Base-by-base conservation (phyloP, 2,888 invertebrate species). In the Macrosoma leucophasiata region DNA sequence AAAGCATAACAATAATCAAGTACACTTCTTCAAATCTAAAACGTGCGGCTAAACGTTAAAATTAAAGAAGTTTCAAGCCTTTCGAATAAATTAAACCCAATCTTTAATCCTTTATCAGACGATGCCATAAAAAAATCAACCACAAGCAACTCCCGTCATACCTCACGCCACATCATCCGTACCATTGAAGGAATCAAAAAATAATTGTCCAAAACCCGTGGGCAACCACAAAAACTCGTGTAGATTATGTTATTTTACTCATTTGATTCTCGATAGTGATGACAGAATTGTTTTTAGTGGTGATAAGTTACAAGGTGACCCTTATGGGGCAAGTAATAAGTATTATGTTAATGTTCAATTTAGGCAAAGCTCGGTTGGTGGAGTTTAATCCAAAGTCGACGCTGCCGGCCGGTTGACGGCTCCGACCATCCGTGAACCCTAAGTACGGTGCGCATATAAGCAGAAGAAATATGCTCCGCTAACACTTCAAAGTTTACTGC, bases 341-440 rank as follows among this genome's bases (percentile, higher is more conserved):
- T 22, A 13, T 18, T 20, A 29, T 20, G 20, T 18, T 38, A 6
- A 21, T 8, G 13, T 25, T 34, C 25, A 18, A 17, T 14, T 30
- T 26, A 36, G 22, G 36, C 45, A 41, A 39, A 43, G 27, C 39
- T 33, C 43, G 37, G 35, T 50, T 57, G 62, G 54, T 37, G 41
- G 39, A 49, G 48, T 54, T 60, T 67, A 66, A 72, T 69, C 65
- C 62, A 55, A 55, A 56, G 55, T 54, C 55, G 62, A 50, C 54
- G 42, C 43, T 58, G 59, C 55, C 60, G 62, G 55, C 27, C 47
- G 55, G 63, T 59, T 72, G 75, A 73, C 68, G 71, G 62, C 55
- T 66, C 51, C 65, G 67, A 60, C 68, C 72, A 70, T 70, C 69
- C 73, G 65, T 71, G 66, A 69, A 67, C 56, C 52, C 49, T 46